Evolutionary conservation across 2,797 vertebrate genomes (phyloP).

Genomic region (Euthynnus affinis): DNA sequence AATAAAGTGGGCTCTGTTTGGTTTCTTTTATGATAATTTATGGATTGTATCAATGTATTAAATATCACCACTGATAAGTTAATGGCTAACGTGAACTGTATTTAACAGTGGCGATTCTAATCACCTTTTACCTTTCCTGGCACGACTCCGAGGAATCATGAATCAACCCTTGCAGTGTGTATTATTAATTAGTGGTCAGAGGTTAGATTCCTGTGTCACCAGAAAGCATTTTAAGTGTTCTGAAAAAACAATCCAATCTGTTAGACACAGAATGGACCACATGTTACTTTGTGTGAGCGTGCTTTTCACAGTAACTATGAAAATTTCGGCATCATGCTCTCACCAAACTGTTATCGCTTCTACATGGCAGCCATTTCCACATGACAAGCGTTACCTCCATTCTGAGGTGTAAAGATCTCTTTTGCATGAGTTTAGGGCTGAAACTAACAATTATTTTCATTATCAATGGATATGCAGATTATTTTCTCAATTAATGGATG

Average conservation of each 20-base stretch:
- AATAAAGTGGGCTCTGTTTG: constrained; percentile 19
- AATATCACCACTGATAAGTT: constrained; percentile 13
- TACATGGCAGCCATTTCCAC: constrained; percentile 9
- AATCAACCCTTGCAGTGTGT: constrained; percentile 41
- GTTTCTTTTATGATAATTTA: constrained; percentile 7
- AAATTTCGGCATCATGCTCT: constrained; percentile 11
- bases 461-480: not conserved
- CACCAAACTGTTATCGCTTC: not conserved
- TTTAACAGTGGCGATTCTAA: constrained; percentile 24
- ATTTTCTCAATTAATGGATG: not conserved
- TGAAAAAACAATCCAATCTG: constrained; percentile 8
- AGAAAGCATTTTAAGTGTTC: constrained; percentile 29
- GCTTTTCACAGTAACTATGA: not conserved
- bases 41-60: constrained; percentile 1
- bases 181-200: constrained; percentile 66
- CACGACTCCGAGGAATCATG: constrained; percentile 36
- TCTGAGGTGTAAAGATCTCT: not conserved
- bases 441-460: not conserved
- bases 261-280: not conserved
- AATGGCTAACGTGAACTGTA: constrained; percentile 18
- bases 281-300: not conserved
- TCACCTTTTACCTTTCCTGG: constrained; percentile 34
- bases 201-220: constrained; percentile 45
- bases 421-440: not conserved
- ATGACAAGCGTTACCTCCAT: not conserved